A percentile compares a stretch with the other conserved stretches of the same genome.
Conservation (phyloP, 2,113 vertebrate genomes). For the Odocoileus virginianus region DNA sequence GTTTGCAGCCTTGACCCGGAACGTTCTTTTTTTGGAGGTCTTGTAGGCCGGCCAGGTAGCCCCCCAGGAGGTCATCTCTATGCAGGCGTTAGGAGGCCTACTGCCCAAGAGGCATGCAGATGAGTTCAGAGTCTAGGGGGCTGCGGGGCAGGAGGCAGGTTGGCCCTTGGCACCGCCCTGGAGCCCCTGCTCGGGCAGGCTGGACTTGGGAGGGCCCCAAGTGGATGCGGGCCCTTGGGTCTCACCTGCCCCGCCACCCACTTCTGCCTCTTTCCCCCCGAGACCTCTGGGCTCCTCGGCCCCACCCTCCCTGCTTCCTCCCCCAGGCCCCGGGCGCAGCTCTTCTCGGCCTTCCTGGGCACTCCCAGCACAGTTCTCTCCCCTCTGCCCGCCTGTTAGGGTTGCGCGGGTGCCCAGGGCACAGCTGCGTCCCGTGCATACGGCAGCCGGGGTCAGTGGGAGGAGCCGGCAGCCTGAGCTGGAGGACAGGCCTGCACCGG, state of each 20-base stretch:
- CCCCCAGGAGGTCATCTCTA: background rate
- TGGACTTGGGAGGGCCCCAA: background rate
- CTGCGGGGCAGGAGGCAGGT: no score
- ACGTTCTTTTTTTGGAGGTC: background rate
- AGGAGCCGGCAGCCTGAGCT: background rate
- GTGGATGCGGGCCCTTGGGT: background rate
- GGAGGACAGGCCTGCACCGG: background rate
- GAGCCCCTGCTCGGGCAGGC: background rate
- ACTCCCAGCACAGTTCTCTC: background rate
- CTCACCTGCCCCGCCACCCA: background rate
- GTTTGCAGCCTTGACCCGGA: background rate
- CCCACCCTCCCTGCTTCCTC: background rate
- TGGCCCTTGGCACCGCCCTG: background rate
- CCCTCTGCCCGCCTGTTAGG: background rate
- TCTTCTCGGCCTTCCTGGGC: background rate
- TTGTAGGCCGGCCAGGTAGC: accelerated
- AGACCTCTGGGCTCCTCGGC: accelerated
- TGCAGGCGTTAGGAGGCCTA: no score
- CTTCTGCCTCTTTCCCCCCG: background rate
- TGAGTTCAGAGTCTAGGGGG: background rate
- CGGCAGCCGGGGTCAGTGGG: background rate
- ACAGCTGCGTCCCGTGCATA: background rate
- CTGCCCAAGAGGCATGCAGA: background rate
- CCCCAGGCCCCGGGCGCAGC: background rate
- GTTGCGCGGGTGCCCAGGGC: background rate